Evolutionary conservation across 2,797 vertebrate species (phyloP).

Genomic region (Danio albolineatus): DNA sequence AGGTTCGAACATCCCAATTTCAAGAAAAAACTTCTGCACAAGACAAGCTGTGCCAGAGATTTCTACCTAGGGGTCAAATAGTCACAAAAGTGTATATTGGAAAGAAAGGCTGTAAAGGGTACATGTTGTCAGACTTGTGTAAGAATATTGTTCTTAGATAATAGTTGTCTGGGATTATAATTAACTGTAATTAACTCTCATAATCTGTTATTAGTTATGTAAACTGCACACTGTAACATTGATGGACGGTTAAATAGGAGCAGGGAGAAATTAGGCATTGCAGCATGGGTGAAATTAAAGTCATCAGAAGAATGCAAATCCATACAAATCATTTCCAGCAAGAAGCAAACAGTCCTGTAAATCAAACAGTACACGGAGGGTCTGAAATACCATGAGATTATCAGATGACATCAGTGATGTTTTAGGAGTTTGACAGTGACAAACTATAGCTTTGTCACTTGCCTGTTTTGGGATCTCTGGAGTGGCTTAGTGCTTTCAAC

Average conservation of each 20-base stretch:
- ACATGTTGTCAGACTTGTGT: background rate
- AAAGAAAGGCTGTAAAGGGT: background rate
- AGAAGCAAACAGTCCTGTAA: background rate
- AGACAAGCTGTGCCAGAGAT: too few species aligned
- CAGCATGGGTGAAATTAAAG: constrained; percentile 9
- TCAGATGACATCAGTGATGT: constrained; percentile 22
- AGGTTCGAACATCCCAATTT: background rate
- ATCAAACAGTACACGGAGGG: background rate
- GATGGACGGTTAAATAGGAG: constrained; percentile 10
- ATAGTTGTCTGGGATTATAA: background rate
- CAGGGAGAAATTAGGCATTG: background rate
- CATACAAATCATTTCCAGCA: background rate
- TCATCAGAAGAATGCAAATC: background rate
- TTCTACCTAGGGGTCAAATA: too few species aligned
- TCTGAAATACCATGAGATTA: background rate
- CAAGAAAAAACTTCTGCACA: too few species aligned
- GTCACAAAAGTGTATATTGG: too few species aligned
- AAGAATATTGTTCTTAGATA: background rate
- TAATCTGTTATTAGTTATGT: background rate
- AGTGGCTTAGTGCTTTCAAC: constrained; percentile 3
- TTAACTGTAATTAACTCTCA: background rate
- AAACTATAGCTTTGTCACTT: background rate
- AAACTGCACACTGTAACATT: background rate
- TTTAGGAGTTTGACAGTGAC: constrained; percentile 5
- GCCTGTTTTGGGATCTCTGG: background rate